phyloP scores from a whole-genome alignment of 2,888 invertebrate genomes.

The Cataglyphis rosenhaueri region DNA sequence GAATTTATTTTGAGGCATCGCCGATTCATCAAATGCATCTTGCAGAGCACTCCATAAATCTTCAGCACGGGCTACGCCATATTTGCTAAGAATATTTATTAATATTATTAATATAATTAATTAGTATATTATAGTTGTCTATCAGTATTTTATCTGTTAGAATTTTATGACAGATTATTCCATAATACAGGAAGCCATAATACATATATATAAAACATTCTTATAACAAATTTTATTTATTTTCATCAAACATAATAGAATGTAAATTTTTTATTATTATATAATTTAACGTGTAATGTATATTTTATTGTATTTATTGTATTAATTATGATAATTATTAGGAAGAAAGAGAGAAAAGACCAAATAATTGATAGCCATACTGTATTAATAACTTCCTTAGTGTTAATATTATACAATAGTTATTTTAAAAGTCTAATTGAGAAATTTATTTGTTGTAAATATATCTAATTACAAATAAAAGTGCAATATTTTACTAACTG shows the following conservation, averaged over 20 bases:
- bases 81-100: constrained; percentile 56
- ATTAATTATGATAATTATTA: too few species aligned
- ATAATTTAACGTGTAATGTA: too few species aligned
- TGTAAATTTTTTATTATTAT: constrained; percentile 3
- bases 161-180: constrained; percentile 1
- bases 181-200: not conserved
- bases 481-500: constrained; percentile 65
- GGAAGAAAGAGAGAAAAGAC: not conserved
- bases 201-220: not conserved
- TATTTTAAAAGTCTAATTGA: not conserved
- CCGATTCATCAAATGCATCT: constrained; percentile 44
- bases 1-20: constrained; percentile 78
- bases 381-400: not conserved
- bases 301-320: too few species aligned
- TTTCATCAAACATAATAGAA: not conserved
- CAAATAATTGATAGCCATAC: not conserved
- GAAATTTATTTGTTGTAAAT: not conserved
- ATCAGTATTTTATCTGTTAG: not conserved
- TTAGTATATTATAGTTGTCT: not conserved
- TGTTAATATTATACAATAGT: not conserved
- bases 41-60: constrained; percentile 85
- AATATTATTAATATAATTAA: too few species aligned
- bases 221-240: not conserved
- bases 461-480: constrained; percentile 5
- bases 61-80: constrained; percentile 85